Conservation (phyloP, 2,113 vertebrate genomes). For the Heterotis niloticus region DNA sequence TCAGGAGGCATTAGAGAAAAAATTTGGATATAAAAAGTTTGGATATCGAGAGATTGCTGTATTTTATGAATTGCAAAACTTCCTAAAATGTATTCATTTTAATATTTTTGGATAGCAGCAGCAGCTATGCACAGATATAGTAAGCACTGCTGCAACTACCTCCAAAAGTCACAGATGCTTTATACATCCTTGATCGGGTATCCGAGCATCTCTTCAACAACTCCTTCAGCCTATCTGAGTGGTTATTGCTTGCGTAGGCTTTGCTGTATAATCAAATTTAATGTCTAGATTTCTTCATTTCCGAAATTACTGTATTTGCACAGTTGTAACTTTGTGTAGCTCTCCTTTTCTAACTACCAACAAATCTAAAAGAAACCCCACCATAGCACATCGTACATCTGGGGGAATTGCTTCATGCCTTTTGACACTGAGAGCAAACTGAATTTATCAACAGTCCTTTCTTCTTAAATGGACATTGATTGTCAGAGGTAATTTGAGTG, state of each 20-base stretch:
- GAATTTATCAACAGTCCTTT: background rate
- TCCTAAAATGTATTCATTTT: too few species aligned
- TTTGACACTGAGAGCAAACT: background rate
- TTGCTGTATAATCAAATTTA: background rate
- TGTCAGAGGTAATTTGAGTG: too few species aligned
- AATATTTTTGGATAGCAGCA: too few species aligned
- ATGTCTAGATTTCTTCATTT: background rate
- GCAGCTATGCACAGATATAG: too few species aligned
- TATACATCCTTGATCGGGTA: too few species aligned
- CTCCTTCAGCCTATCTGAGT: background rate
- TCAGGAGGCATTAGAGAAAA: too few species aligned
- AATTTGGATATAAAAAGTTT: too few species aligned
- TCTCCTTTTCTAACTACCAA: background rate
- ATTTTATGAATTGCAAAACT: too few species aligned
- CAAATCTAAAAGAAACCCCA: background rate
- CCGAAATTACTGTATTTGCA: slow-evolving; percentile 1
- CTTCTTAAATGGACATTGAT: too few species aligned
- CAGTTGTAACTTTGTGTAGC: background rate
- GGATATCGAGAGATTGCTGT: too few species aligned
- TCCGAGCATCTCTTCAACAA: background rate
- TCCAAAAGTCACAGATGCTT: too few species aligned
- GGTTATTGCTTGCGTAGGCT: background rate
- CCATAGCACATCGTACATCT: background rate
- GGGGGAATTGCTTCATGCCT: background rate
- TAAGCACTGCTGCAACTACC: too few species aligned